phyloP scores from a whole-genome alignment of 2,888 invertebrate species.

The Caenorhabditis sinica region DNA sequence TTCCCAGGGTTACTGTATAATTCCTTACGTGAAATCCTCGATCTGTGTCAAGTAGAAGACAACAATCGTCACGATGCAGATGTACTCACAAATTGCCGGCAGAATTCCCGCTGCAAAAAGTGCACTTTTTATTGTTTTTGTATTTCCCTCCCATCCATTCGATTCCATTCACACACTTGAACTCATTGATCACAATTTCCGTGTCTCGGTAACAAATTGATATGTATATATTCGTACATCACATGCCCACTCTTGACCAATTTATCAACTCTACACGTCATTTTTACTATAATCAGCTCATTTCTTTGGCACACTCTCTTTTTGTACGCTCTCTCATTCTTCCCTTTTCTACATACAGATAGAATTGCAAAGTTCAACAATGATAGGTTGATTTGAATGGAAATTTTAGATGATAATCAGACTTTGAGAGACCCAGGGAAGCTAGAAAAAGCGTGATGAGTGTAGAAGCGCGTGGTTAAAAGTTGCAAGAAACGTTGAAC shows the following conservation, averaged over 20 bases:
- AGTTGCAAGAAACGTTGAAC: not conserved
- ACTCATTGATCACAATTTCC: conserved; percentile 43
- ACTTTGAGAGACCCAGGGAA: too few relatives aligned
- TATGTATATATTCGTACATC: conserved; percentile 19
- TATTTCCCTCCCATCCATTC: not conserved
- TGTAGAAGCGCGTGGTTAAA: conserved; percentile 14
- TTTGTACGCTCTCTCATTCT: not conserved
- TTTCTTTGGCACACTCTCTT: too few relatives aligned
- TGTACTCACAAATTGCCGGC: conserved; percentile 59
- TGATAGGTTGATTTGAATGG: conserved; percentile 15
- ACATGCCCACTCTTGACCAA: conserved; percentile 30
- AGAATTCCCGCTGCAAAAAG: conserved; percentile 45
- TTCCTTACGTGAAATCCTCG: conserved; percentile 55
- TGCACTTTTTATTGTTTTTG: not conserved
- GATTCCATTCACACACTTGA: conserved; percentile 3
- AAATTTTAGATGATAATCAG: too few relatives aligned
- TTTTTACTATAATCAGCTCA: not conserved
- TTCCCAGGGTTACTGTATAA: too few relatives aligned
- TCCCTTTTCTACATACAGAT: not conserved
- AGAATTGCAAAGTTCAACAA: conserved; percentile 48
- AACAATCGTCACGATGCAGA: conserved; percentile 54
- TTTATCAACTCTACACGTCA: conserved; percentile 33
- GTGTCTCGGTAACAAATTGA: conserved; percentile 6
- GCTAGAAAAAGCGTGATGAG: too few relatives aligned
- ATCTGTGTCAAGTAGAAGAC: conserved; percentile 51